Conservation (phyloP, 2,797 vertebrate genomes). For the Falco peregrinus region DNA sequence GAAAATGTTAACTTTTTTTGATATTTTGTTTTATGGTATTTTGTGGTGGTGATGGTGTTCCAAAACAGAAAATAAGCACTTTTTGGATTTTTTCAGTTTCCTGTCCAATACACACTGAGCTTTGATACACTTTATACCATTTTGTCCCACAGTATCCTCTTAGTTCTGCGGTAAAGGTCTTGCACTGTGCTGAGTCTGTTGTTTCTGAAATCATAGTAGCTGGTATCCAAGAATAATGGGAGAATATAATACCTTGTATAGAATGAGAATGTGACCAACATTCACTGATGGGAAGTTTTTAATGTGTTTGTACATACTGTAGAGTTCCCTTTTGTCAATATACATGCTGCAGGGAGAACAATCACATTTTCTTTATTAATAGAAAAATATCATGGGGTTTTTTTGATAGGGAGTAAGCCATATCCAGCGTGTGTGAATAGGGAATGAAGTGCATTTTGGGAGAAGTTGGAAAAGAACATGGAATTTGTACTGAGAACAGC, state of each 20-base stretch:
- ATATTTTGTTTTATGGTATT: background rate
- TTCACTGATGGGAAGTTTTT: background rate
- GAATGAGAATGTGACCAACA: background rate
- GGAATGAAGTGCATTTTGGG: background rate
- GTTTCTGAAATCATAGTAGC: background rate
- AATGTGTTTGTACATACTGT: background rate
- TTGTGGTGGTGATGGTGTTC: background rate
- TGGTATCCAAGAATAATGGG: background rate
- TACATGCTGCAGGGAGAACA: background rate
- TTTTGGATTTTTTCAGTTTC: background rate
- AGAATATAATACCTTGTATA: background rate
- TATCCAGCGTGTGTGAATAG: background rate
- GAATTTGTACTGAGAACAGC: background rate
- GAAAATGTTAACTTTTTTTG: background rate
- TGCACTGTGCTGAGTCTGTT: background rate
- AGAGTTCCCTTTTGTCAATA: background rate
- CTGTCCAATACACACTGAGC: background rate
- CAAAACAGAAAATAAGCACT: background rate
- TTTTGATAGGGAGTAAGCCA: background rate
- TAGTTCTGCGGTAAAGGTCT: background rate
- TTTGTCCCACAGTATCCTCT: background rate
- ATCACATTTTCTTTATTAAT: background rate
- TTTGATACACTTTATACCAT: background rate
- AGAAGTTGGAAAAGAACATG: background rate
- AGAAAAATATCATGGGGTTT: background rate